Evolutionary conservation across 2,797 vertebrate species (phyloP), one percentile per base, ranked within the genome.

Genomic region (Acanthornis magna): DNA sequence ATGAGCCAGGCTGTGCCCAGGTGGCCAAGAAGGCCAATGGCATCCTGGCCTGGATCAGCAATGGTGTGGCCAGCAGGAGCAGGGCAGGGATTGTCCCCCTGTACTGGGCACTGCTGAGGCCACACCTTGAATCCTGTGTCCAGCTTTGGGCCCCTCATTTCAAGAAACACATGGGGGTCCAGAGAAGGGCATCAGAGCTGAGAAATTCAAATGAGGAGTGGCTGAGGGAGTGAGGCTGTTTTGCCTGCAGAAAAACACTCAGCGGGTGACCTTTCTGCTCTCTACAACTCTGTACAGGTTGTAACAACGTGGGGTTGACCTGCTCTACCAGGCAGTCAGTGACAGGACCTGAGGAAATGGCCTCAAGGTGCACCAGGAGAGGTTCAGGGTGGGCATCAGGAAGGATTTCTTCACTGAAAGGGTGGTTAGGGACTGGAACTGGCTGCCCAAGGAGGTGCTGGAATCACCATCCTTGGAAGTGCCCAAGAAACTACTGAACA

Each of bases 121-220:
- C 0, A 0, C 42, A 42, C 3, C 30, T 68, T 0, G 0, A 54
- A 1, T 62, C 0, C 22, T 50, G 36, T 36, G 34, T 11, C 26
- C 22, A 68, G 15, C 7, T 61, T 18, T 54, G 40, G 40, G 54
- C 12, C 13, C 15, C 13, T 43, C 26, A 62, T 12, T 42, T 9
- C 18, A 55, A 23, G 22, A 61, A 55, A 36, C 40, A 23, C 9
- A 32, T 4, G 20, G 19, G 42, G 32, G 48, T 61, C 16, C 20
- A n/a, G 38, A 63, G 45, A 66, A 73, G 20, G 20, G 23, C 43
- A 65, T 10, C 9, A 32, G 32, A 55, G 9, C 22, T 75, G 48
- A 32, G 19, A 54, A 42, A 43, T 9, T 36, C 34, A 61, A 36
- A 23, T 32, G 22, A 22, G 15, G 42, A 67, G 48, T 32, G 19